Percentiles rank a stretch among this genome's conserved stretches.
phyloP scores from a whole-genome alignment of 2,888 invertebrate genomes.

The Masnerella sp. region DNA sequence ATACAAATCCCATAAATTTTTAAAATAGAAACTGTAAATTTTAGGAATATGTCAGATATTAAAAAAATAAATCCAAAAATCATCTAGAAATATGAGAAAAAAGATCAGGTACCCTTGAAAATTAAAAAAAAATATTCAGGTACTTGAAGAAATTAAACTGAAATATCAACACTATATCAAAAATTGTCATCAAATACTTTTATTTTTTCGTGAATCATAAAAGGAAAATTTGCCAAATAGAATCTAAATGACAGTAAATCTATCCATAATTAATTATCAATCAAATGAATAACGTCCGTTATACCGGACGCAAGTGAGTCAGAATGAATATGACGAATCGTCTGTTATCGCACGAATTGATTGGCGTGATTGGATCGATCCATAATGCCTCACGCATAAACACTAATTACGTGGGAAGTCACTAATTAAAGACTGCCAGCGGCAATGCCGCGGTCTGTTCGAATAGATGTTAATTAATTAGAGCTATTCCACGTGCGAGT shows the following conservation, averaged over 20 bases:
- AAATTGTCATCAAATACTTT: too few relatives aligned
- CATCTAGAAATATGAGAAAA: too few relatives aligned
- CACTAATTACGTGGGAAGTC: slow-evolving; percentile 75
- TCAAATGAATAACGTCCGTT: slow-evolving; percentile 41
- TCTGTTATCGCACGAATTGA: slow-evolving; percentile 58
- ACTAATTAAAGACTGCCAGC: slow-evolving; percentile 74
- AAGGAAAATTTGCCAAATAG: too few relatives aligned
- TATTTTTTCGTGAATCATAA: too few relatives aligned
- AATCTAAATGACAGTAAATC: slow-evolving; percentile 20
- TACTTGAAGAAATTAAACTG: too few relatives aligned
- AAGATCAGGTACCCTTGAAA: too few relatives aligned
- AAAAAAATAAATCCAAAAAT: too few relatives aligned
- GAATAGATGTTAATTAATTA: slow-evolving; percentile 77
- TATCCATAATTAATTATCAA: slow-evolving; percentile 48
- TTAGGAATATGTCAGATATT: too few relatives aligned
- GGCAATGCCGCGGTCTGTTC: slow-evolving; percentile 65
- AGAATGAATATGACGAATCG: slow-evolving; percentile 52
- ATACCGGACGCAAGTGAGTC: slow-evolving; percentile 37
- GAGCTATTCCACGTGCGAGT: slow-evolving; percentile 69
- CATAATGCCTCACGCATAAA: slow-evolving; percentile 65
- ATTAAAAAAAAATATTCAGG: too few relatives aligned
- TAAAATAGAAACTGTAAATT: too few relatives aligned
- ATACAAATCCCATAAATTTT: too few relatives aligned
- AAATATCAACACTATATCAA: too few relatives aligned
- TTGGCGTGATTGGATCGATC: slow-evolving; percentile 56